Base-by-base conservation (phyloP, 2,797 vertebrate species). In the Acrossocheilus fasciatus region DNA sequence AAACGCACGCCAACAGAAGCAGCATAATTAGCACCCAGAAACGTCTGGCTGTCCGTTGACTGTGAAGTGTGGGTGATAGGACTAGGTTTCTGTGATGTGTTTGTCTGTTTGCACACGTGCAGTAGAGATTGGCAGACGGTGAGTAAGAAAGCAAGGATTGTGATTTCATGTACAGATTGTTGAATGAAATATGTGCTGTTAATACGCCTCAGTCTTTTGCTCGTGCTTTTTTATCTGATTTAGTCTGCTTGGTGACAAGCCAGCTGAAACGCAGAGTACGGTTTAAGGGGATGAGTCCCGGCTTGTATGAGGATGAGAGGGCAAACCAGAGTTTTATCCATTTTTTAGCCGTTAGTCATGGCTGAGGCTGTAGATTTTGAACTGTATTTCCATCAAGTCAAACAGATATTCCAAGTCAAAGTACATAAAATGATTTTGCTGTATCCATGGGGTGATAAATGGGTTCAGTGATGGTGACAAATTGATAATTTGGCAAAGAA, bases 201-300 rank as follows among this genome's bases (percentile, higher is more conserved):
- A 92, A 91, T 93, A 94, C 94, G 92, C 91, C 90, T 70, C 62
- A 7, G 86, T 68, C 86, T 87, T 93, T 90, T 94, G 88, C 91
- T 87, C 75, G 73, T 89, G 84, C 91, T 91, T 73, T 93, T 92
- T 85, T 92, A 93, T 93, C 87, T 91, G 92, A 90, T 82, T 86
- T 91, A 92, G 92, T 91, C 87, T 88, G 91, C 93, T 91, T 91
- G 89, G 92, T 93, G 90, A 87, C 52, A 87, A 17, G 82, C 90
- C 82, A 83, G 72, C 20, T 70, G 41, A 87, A 81, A 82, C 57
- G 69, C 84, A 72, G 79, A 84, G 74, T 81, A 84, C 12, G 34
- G 87, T 87, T 89, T 87, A 82, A 86, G 54, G 82, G 84, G 86
- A 85, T 86, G 84, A 86, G 45, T 7, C 20, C 15, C 69, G 57